Percentiles rank a stretch among this genome's conserved stretches.
phyloP scores from a whole-genome alignment of 53 echinoderm and acorn worm species.

The Antedon mediterranea region DNA sequence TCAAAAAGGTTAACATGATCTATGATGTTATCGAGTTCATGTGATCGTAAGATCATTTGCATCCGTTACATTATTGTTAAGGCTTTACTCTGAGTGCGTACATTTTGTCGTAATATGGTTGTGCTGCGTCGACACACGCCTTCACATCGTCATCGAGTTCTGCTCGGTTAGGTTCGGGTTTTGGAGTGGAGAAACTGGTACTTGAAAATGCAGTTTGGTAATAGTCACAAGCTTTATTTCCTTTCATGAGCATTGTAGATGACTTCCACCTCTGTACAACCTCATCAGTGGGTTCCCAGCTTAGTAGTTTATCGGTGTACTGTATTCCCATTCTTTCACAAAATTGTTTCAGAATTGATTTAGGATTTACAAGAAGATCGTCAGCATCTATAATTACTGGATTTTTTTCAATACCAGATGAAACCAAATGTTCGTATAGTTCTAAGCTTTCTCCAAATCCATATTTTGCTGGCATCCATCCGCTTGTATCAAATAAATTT shows the following conservation, averaged over 20 bases:
- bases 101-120: conserved; percentile 19
- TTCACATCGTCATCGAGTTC: neutral
- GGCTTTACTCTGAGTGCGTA: conserved; percentile 12
- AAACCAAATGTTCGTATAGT: neutral
- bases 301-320: conserved; percentile 6
- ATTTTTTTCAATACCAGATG: neutral
- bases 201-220: conserved; percentile 6
- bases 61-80: no score
- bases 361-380: conserved; percentile 3
- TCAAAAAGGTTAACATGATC: no score
- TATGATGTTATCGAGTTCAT: no score
- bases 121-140: conserved; percentile 7
- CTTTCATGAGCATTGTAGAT: neutral
- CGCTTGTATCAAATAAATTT: neutral
- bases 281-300: conserved; percentile 5
- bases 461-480: neutral
- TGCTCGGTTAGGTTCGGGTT: conserved; percentile 2
- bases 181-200: neutral
- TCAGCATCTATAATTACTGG: conserved; percentile 14
- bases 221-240: neutral
- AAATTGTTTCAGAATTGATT: neutral
- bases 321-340: conserved; percentile 5
- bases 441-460: neutral
- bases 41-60: no score
- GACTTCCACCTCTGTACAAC: neutral